Percentiles rank a stretch among this genome's conserved stretches.
These are phyloP conservation scores for Platynereis dumerilii DNA, from an alignment of 2,888 invertebrate genomes.

Conservation along the genomic window DNA sequence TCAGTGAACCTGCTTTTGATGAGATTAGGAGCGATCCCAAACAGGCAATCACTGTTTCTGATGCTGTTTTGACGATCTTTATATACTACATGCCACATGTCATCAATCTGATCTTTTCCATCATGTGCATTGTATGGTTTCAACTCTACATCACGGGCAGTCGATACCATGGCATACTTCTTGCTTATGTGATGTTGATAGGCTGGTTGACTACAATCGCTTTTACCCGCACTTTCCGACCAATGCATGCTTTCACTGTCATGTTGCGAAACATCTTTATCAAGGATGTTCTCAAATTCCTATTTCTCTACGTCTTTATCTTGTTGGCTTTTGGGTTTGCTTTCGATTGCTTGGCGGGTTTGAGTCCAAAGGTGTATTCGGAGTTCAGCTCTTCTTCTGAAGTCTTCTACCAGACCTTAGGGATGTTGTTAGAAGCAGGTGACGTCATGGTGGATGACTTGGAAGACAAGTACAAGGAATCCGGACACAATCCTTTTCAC, in stretches of 20 bases:
- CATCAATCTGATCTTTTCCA: conserved; percentile 38
- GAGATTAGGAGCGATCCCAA: neutral
- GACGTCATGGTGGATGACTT: conserved; percentile 5
- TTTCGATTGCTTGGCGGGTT: neutral
- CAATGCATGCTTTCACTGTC: conserved; percentile 53
- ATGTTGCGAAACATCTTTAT: conserved; percentile 55
- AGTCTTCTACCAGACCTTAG: neutral
- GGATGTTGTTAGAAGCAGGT: neutral
- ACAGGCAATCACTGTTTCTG: neutral
- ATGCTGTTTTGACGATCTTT: neutral
- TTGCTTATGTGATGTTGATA: conserved; percentile 47
- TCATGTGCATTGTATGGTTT: conserved; percentile 46
- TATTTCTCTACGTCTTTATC: conserved; percentile 51
- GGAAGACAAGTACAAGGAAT: neutral
- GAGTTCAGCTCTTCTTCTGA: neutral
- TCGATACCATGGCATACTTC: conserved; percentile 46
- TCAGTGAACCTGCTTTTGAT: conserved; percentile 8
- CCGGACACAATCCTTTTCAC: neutral
- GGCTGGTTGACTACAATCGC: conserved; percentile 53
- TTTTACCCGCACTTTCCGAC: conserved; percentile 52
- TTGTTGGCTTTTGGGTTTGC: conserved; percentile 25
- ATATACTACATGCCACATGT: conserved; percentile 10
- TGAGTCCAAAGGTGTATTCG: neutral
- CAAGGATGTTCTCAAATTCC: conserved; percentile 50
- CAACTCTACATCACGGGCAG: conserved; percentile 39